A percentile compares a stretch with the other conserved stretches of the same genome.
These are phyloP conservation scores for Acrobeloides nanus DNA, from an alignment of 2,888 invertebrate genomes.

Conservation along the genomic window DNA sequence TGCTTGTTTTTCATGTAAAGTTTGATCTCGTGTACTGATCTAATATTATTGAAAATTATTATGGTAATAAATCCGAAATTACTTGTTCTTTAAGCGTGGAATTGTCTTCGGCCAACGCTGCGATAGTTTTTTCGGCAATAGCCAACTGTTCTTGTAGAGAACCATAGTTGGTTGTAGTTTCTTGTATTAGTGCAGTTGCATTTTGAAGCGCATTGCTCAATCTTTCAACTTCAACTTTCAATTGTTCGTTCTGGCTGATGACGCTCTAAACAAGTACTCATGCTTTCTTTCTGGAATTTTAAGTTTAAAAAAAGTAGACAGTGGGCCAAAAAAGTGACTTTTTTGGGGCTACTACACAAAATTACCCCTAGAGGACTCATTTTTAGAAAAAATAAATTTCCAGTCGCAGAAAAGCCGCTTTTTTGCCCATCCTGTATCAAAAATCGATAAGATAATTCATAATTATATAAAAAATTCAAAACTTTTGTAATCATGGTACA, in stretches of 20 bases:
- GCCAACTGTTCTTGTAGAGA: conserved; percentile 21
- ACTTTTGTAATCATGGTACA: conserved; percentile 1
- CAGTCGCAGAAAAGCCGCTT: too few species aligned
- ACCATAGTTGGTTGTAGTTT: conserved; percentile 31
- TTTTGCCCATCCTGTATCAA: too few species aligned
- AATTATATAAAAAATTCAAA: too few species aligned
- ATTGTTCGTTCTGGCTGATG: conserved; percentile 40
- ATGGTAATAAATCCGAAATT: not conserved
- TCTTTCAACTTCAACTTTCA: conserved; percentile 36
- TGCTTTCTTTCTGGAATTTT: too few species aligned
- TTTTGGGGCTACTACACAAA: too few species aligned
- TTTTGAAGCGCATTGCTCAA: conserved; percentile 38
- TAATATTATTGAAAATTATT: not conserved
- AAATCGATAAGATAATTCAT: too few species aligned
- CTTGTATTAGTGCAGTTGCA: conserved; percentile 43
- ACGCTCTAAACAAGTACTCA: conserved; percentile 28
- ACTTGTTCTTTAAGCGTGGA: conserved; percentile 9
- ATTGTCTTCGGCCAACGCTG: conserved; percentile 25
- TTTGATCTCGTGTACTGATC: conserved; percentile 6
- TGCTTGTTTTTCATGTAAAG: conserved; percentile 1
- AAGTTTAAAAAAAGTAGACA: too few species aligned
- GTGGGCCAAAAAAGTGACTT: too few species aligned
- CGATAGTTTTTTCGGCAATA: conserved; percentile 20
- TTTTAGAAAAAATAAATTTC: too few species aligned
- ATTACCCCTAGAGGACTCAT: too few species aligned